These are phyloP conservation scores for Protodeltote pygarga DNA, from an alignment of 2,888 invertebrate genomes.

Conservation along the genomic window DNA sequence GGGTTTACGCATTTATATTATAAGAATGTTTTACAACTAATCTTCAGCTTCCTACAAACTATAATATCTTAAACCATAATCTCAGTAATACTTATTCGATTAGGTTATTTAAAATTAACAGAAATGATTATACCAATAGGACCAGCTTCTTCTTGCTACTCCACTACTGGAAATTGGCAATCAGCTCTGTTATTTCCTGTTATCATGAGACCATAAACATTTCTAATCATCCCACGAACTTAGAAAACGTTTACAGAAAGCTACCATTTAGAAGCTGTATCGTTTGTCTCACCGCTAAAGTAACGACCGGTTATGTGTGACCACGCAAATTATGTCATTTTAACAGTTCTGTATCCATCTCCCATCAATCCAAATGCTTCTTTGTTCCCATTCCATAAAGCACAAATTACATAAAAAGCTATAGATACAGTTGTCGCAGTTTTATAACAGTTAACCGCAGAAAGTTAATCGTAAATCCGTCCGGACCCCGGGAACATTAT, in stretches of 20 bases:
- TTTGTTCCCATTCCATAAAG: slow-evolving; percentile 31
- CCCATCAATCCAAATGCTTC: slow-evolving; percentile 39
- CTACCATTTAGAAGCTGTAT: slow-evolving; percentile 58
- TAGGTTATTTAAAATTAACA: no score
- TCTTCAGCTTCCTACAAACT: no score
- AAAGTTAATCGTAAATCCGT: slow-evolving; percentile 72
- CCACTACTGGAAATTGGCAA: no score
- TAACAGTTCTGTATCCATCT: slow-evolving; percentile 48
- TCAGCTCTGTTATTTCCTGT: no score
- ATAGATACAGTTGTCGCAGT: slow-evolving; percentile 44
- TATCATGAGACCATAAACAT: slow-evolving; percentile 34
- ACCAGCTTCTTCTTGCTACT: no score
- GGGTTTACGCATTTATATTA: no score
- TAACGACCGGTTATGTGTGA: slow-evolving; percentile 59
- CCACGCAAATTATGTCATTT: slow-evolving; percentile 74
- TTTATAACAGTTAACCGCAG: slow-evolving; percentile 69
- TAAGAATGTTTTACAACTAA: no score
- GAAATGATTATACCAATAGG: slow-evolving; percentile 22
- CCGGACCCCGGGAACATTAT: slow-evolving; percentile 60
- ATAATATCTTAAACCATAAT: no score
- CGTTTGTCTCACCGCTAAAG: slow-evolving; percentile 58
- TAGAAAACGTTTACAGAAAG: slow-evolving; percentile 41
- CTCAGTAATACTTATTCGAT: no score
- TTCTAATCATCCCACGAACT: slow-evolving; percentile 36
- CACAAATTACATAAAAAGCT: slow-evolving; percentile 7